Conservation (phyloP, 2,113 vertebrate species). For the Amia ocellicauda region DNA sequence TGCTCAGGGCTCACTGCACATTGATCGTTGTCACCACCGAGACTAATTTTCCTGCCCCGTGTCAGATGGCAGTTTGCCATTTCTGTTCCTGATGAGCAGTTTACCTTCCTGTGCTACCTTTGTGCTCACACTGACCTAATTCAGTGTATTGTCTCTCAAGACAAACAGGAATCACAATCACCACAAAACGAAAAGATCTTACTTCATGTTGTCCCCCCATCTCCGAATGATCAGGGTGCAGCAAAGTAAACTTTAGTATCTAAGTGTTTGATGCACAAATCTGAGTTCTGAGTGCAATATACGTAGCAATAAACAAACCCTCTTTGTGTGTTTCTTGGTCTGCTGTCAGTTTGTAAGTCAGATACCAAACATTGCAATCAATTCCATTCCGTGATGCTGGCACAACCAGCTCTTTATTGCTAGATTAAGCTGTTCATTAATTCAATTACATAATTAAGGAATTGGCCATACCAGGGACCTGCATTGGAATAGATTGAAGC, state of each 20-base stretch:
- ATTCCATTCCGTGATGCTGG: too few relatives aligned
- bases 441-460: too few relatives aligned
- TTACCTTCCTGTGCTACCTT: not conserved
- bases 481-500: not conserved
- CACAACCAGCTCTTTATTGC: too few relatives aligned
- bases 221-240: not conserved
- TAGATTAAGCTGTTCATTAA: too few relatives aligned
- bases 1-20: not conserved
- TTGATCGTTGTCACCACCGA: not conserved
- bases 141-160: constrained; percentile 2
- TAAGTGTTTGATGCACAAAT: too few relatives aligned
- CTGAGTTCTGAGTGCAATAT: too few relatives aligned
- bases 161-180: constrained; percentile 27
- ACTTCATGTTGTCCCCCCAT: not conserved
- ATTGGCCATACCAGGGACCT: not conserved
- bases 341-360: too few relatives aligned
- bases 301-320: too few relatives aligned
- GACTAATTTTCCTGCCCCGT: not conserved
- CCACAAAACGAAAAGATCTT: too few relatives aligned
- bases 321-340: not conserved
- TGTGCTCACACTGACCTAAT: not conserved
- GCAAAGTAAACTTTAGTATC: too few relatives aligned
- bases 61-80: not conserved
- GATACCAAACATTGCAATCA: too few relatives aligned
- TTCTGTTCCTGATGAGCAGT: not conserved